Evolutionary conservation across 2,797 vertebrate species (phyloP).

Genomic region (Australoheros facetus): DNA sequence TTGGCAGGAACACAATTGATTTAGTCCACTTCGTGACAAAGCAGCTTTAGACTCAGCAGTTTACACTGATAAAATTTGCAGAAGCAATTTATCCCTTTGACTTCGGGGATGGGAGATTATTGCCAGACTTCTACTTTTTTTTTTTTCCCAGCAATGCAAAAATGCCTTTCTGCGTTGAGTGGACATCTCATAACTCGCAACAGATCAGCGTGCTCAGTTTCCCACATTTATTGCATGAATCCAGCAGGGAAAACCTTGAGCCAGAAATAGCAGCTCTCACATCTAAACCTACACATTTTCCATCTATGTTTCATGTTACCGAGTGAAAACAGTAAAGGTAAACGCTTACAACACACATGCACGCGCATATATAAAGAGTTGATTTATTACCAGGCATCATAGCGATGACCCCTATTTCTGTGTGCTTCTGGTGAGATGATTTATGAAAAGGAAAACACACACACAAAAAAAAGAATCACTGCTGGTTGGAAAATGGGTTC

Average conservation of each 20-base stretch:
- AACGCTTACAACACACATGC: neutral
- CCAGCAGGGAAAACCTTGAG: conserved; percentile 28
- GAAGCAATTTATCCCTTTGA: conserved; percentile 22
- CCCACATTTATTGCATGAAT: neutral
- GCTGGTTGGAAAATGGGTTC: neutral
- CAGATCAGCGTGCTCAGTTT: conserved; percentile 18
- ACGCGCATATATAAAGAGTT: neutral
- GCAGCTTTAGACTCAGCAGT: conserved; percentile 30
- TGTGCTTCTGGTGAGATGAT: neutral
- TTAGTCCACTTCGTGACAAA: neutral
- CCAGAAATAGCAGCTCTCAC: conserved; percentile 31
- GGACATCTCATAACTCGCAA: conserved; percentile 12
- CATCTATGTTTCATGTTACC: conserved; percentile 11
- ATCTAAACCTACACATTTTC: conserved; percentile 40
- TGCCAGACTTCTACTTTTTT: neutral
- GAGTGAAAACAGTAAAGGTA: conserved; percentile 11
- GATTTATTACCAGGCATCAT: neutral
- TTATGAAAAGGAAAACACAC: neutral
- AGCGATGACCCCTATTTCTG: neutral
- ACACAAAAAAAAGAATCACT: neutral
- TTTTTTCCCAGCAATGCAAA: neutral
- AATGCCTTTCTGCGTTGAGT: conserved; percentile 21
- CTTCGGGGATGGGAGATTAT: neutral
- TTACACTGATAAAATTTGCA: conserved; percentile 9
- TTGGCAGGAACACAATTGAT: neutral